phyloP scores from a whole-genome alignment of 2,113 vertebrate species.

The Ovibos moschatus region DNA sequence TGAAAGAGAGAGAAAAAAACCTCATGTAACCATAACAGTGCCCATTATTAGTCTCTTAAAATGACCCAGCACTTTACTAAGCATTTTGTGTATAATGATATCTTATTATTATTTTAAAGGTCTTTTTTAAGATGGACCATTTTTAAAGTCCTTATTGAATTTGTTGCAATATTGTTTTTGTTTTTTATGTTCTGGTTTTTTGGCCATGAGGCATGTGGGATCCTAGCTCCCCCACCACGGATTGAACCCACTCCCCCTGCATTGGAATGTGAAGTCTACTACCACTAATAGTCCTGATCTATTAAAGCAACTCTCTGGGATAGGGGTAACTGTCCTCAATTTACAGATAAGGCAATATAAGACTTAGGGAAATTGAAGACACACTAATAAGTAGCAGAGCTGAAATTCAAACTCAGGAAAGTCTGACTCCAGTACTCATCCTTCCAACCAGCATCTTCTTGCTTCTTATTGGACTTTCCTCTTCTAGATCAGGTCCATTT shows the following conservation, averaged over 20 bases:
- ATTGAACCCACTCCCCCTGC: background rate
- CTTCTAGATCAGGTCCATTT: background rate
- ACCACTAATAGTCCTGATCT: background rate
- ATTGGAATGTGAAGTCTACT: background rate
- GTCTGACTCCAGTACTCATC: background rate
- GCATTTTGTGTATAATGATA: background rate
- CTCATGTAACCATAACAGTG: background rate
- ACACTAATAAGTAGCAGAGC: background rate
- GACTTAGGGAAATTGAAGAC: background rate
- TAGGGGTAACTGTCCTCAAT: background rate
- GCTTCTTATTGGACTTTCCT: background rate
- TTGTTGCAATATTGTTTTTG: background rate
- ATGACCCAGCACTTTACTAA: background rate
- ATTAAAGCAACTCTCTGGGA: background rate
- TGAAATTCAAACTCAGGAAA: background rate
- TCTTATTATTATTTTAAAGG: background rate
- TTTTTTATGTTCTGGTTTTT: background rate
- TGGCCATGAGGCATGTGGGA: background rate
- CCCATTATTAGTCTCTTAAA: slow-evolving; percentile 20
- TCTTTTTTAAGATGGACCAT: background rate
- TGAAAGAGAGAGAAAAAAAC: background rate
- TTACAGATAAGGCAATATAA: background rate
- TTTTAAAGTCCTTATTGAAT: background rate
- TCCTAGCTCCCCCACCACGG: background rate
- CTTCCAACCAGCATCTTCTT: background rate